Evolutionary conservation across 1,140 invertebrate genomes (phyloP).

Genomic region (Callitettix versicolor): DNA sequence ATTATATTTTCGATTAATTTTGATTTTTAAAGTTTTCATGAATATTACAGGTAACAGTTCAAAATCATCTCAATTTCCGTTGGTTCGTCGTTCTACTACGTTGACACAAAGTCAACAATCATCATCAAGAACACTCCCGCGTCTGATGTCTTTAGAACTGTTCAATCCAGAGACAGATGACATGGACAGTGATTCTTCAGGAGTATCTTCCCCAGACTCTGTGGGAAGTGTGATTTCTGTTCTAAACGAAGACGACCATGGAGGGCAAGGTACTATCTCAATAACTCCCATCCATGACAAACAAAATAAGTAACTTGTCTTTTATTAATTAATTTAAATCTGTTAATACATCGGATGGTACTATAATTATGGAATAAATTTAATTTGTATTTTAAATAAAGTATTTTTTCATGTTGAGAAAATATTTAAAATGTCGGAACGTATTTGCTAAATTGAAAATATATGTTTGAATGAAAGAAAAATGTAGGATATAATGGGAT

Average conservation of each 20-base stretch:
- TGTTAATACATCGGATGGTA: no score
- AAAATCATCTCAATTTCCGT: conserved; percentile 36
- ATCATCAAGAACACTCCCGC: conserved; percentile 47
- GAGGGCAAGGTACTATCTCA: conserved; percentile 1
- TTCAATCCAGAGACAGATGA: conserved; percentile 87
- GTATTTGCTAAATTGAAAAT: no score
- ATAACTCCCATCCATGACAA: background rate
- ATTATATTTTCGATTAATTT: no score
- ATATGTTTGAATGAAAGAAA: no score
- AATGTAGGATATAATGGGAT: no score
- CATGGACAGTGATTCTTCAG: conserved; percentile 77
- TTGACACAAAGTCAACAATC: conserved; percentile 29
- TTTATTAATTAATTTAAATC: no score
- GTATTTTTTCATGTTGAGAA: no score
- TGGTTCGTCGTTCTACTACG: conserved; percentile 46
- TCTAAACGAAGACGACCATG: conserved; percentile 22
- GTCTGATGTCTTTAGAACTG: conserved; percentile 65
- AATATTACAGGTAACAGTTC: background rate
- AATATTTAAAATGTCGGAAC: no score
- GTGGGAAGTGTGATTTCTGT: conserved; percentile 73
- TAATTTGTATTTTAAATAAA: no score
- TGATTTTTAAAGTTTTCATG: no score
- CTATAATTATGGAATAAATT: no score
- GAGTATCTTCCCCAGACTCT: conserved; percentile 75
- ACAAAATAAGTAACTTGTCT: background rate